Base-by-base conservation (phyloP, 92 coral and sea anemone genomes). In the Blastomussa wellsi region DNA sequence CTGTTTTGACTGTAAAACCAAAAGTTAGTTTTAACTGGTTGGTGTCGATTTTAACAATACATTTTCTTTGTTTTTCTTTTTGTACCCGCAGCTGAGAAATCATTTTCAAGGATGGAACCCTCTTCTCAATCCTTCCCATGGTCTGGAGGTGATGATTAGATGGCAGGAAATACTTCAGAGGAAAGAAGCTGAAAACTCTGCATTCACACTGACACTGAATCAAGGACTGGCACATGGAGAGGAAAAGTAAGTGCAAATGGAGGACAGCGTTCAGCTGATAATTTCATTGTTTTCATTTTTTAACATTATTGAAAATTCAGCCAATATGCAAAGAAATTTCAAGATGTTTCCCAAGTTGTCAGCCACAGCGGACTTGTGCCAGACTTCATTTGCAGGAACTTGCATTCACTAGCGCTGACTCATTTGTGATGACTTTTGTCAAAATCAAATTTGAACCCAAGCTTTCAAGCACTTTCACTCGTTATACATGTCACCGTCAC, bases 141-240 rank as follows among this genome's bases (percentile, higher is more conserved):
- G 98, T 14, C 64, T 96, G 77, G 97, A 96, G 35, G 93, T 94
- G 35, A 86, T 94, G 85, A 86, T 90, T 26, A 86, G 86, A 53
- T 96, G 99, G 99, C 92, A 91, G 52, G 88, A 90, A 62, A 90
- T 96, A 62, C 94, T 96, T 2, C 95, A 96, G 84, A 90, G 91
- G 87, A 94, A 95, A 82, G 91, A 92, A 82, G 92, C 79, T 24
- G 79, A 72, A 41, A 74, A 83, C 49, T 83, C 86, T 39, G 86
- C 86, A 0, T 83, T 83, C 10, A 83, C 80, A 3, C 90, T 52
- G 83, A 89, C 74, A 79, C 84, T 39, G 48, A 87, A 73, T 72
- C 94, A 41, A 82, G 86, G 80, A 92, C 81, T 72, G 76, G 91
- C 62, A 78, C 92, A 76, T 92, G 92, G 98, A 83, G 86, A 78